phyloP scores from a whole-genome alignment of 2,797 vertebrate genomes.

The Argyrosomus regius region DNA sequence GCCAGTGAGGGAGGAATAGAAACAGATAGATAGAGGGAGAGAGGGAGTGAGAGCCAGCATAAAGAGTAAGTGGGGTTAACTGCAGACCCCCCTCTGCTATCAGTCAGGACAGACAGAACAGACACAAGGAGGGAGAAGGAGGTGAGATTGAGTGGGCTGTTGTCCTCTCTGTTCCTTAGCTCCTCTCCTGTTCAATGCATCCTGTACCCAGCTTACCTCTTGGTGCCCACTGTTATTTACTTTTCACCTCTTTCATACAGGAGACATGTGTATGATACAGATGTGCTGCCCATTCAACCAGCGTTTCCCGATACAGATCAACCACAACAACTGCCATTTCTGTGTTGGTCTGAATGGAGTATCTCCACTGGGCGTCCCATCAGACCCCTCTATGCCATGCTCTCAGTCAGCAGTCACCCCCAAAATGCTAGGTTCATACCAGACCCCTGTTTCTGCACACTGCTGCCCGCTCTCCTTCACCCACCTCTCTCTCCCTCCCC shows the following conservation, averaged over 20 bases:
- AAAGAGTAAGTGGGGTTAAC: slow-evolving; percentile 83
- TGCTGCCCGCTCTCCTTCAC: slow-evolving; percentile 32
- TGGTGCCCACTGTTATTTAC: background rate
- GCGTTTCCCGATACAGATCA: slow-evolving; percentile 2
- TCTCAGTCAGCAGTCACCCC: slow-evolving; percentile 41
- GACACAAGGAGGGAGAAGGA: slow-evolving; percentile 35
- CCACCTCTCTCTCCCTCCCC: slow-evolving; percentile 30
- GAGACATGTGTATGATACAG: background rate
- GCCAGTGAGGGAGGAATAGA: slow-evolving; percentile 75
- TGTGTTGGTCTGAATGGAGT: slow-evolving; percentile 22
- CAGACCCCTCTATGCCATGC: slow-evolving; percentile 29
- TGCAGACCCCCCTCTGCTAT: slow-evolving; percentile 71
- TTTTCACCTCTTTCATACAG: background rate
- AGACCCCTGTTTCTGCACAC: slow-evolving; percentile 32
- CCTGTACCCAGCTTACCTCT: slow-evolving; percentile 17
- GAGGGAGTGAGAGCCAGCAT: slow-evolving; percentile 64
- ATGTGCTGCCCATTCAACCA: background rate
- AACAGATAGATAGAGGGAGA: slow-evolving; percentile 61
- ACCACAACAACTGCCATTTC: slow-evolving; percentile 12
- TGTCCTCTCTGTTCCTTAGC: slow-evolving; percentile 34
- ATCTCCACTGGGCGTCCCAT: slow-evolving; percentile 10
- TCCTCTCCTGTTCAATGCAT: slow-evolving; percentile 6
- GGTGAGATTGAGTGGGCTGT: slow-evolving; percentile 21
- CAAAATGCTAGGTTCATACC: slow-evolving; percentile 32
- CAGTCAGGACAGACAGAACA: slow-evolving; percentile 69